Evolutionary conservation across 1,140 invertebrate genomes (phyloP).

Genomic region (Brachionus manjavacas): DNA sequence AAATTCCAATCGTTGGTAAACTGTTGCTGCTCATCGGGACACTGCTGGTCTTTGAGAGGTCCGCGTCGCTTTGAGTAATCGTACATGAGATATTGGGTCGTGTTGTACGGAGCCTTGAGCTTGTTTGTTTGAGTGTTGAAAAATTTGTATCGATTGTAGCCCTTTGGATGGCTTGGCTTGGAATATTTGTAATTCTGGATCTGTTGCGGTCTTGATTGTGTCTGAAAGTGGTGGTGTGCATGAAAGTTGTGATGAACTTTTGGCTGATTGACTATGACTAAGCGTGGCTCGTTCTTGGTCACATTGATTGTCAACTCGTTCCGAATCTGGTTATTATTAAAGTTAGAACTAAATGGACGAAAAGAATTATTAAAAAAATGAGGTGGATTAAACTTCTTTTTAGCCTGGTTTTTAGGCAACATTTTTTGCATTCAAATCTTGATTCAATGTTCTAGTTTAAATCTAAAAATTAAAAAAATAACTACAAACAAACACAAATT

Average conservation of each 20-base stretch:
- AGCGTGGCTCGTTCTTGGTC: slow-evolving; percentile 33
- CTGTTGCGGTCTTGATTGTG: neutral
- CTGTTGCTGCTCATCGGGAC: slow-evolving; percentile 28
- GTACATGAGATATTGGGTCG: slow-evolving; percentile 37
- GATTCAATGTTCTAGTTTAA: neutral
- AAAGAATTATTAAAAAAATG: slow-evolving; percentile 27
- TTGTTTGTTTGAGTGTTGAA: slow-evolving; percentile 9
- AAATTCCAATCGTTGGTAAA: slow-evolving; percentile 31
- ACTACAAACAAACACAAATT: neutral
- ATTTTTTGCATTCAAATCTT: neutral
- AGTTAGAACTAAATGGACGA: slow-evolving; percentile 3
- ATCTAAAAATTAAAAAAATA: neutral
- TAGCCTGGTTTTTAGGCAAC: slow-evolving; percentile 28
- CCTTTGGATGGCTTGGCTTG: neutral
- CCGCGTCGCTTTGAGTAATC: slow-evolving; percentile 35
- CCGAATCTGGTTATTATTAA: neutral
- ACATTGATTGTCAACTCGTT: slow-evolving; percentile 40
- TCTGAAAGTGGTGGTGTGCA: neutral
- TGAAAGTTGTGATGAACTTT: neutral
- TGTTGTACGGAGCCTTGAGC: slow-evolving; percentile 34
- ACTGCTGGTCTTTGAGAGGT: slow-evolving; percentile 18
- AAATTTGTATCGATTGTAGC: neutral
- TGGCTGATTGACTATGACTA: slow-evolving; percentile 29
- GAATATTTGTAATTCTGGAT: neutral
- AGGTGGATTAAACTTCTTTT: slow-evolving; percentile 17